phyloP scores from a whole-genome alignment of 1,140 invertebrate species.

The Pinna nobilis region DNA sequence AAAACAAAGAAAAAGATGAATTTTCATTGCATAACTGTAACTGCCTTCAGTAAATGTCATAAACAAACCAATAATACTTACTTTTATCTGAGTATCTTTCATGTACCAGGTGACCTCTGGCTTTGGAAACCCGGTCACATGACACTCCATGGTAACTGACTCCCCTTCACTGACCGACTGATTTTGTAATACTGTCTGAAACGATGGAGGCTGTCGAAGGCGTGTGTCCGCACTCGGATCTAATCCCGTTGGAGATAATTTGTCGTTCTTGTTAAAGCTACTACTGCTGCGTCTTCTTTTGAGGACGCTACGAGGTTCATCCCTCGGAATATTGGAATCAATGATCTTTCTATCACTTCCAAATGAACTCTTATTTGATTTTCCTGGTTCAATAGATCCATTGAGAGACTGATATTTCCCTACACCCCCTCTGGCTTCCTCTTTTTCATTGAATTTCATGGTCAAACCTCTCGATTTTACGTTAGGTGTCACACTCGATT shows the following conservation, averaged over 20 bases:
- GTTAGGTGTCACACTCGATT: no score
- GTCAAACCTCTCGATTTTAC: no score
- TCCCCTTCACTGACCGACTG: constrained; percentile 73
- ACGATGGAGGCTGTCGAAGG: constrained; percentile 43
- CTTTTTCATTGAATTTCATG: no score
- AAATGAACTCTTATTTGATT: not conserved
- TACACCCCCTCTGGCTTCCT: not conserved
- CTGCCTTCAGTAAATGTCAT: no score
- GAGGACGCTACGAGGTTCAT: constrained; percentile 6
- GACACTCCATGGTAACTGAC: constrained; percentile 72
- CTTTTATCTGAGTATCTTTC: constrained; percentile 64
- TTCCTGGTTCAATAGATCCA: constrained; percentile 5
- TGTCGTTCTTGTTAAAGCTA: constrained; percentile 8
- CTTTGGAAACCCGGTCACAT: constrained; percentile 59
- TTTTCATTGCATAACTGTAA: not conserved
- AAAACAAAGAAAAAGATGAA: not conserved
- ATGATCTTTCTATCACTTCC: constrained; percentile 4
- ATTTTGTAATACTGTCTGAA: constrained; percentile 47
- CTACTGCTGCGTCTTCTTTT: constrained; percentile 5
- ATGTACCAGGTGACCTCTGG: constrained; percentile 66
- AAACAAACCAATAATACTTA: constrained; percentile 24
- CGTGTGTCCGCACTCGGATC: not conserved
- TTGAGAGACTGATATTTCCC: constrained; percentile 1
- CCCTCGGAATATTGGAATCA: constrained; percentile 1
- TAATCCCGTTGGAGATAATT: not conserved